Percentiles rank a stretch among this genome's conserved stretches.
Evolutionary conservation across 2,113 vertebrate genomes (phyloP).

Genomic region (Puntigrus tetrazona): DNA sequence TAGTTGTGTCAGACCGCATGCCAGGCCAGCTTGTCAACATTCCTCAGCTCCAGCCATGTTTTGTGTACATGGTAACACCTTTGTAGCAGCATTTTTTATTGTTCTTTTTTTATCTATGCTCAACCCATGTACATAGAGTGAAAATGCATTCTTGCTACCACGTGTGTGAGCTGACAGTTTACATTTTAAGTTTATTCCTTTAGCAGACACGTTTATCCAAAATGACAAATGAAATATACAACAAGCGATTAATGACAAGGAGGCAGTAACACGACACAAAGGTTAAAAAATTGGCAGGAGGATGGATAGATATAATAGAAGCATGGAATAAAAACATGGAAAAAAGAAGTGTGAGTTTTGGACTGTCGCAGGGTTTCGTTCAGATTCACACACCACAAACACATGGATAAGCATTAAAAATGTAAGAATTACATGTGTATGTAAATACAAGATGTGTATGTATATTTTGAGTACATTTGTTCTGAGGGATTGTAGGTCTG

Average conservation of each 20-base stretch:
- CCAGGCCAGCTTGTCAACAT: constrained; percentile 47
- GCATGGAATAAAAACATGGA: not conserved
- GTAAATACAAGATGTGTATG: too few relatives aligned
- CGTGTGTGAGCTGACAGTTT: not conserved
- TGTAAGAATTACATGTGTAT: too few relatives aligned
- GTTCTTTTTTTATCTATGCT: not conserved
- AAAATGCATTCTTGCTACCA: not conserved
- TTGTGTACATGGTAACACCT: not conserved
- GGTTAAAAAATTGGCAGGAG: not conserved
- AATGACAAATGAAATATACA: not conserved
- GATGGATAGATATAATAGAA: not conserved
- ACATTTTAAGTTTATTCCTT: not conserved
- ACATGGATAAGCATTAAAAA: not conserved
- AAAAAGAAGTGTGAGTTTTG: not conserved
- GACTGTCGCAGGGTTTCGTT: not conserved
- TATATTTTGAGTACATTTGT: not conserved
- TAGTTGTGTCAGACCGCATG: not conserved
- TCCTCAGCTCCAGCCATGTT: constrained; percentile 40
- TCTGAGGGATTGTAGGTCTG: not conserved
- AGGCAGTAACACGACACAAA: not conserved
- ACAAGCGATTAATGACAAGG: not conserved
- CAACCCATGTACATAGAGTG: not conserved
- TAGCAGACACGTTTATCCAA: not conserved
- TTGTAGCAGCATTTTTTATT: not conserved
- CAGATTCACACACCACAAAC: not conserved